phyloP scores from a whole-genome alignment of 2,888 invertebrate genomes.

The Euzetes globulus region DNA sequence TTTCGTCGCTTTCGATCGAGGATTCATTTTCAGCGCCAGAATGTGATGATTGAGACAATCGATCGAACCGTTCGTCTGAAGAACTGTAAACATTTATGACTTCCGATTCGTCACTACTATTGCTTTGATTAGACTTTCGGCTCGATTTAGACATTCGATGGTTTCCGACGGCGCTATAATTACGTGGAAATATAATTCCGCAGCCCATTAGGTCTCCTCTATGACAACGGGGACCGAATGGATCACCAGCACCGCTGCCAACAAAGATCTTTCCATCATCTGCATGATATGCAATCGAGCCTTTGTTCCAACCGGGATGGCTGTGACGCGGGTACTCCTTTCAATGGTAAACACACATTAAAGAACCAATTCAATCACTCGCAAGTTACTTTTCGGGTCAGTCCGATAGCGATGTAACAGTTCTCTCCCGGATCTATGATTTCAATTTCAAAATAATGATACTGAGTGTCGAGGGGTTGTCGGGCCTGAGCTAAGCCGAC shows the following conservation, averaged over 20 bases:
- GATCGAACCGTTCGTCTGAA: constrained; percentile 25
- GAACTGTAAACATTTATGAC: constrained; percentile 10
- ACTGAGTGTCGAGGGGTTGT: constrained; percentile 50
- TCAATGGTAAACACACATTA: constrained; percentile 5
- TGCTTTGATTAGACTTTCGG: constrained; percentile 8
- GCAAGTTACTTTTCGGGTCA: constrained; percentile 50
- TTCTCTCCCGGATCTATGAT: constrained; percentile 53
- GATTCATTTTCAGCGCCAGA: constrained; percentile 28
- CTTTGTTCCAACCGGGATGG: constrained; percentile 55
- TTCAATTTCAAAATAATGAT: constrained; percentile 55
- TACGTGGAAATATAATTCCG: constrained; percentile 52
- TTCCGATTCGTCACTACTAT: constrained; percentile 26
- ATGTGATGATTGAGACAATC: constrained; percentile 24
- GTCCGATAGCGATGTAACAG: constrained; percentile 54
- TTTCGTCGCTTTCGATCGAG: constrained; percentile 18
- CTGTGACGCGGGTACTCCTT: constrained; percentile 53
- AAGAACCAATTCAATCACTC: constrained; percentile 5
- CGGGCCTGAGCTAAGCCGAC: constrained; percentile 54
- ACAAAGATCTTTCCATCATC: constrained; percentile 55
- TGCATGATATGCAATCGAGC: constrained; percentile 55
- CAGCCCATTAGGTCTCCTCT: constrained; percentile 54
- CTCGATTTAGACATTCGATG: constrained; percentile 40
- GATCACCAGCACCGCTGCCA: constrained; percentile 51
- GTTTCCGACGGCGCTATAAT: constrained; percentile 42
- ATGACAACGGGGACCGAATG: constrained; percentile 53